A percentile compares a stretch with the other conserved stretches of the same genome.
Conservation (phyloP, 2,113 vertebrate species). For the Aptenodytes patagonicus region DNA sequence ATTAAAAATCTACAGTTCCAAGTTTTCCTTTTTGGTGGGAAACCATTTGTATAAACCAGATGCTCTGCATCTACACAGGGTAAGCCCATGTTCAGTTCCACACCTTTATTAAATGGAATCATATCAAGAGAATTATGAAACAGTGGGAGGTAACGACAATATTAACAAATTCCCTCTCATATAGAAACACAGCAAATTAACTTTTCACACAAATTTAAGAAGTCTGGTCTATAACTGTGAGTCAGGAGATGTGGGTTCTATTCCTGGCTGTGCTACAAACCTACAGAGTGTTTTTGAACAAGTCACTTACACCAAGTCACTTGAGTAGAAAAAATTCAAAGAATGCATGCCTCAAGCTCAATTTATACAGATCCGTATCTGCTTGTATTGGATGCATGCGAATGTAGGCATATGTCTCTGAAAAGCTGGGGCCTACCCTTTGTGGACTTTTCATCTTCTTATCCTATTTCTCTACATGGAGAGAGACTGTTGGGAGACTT, state of each 20-base stretch:
- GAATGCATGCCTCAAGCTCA: neutral
- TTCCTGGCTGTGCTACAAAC: constrained; percentile 42
- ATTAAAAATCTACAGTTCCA: constrained; percentile 70
- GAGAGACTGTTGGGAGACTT: neutral
- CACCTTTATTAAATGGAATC: constrained; percentile 38
- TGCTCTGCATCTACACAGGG: constrained; percentile 59
- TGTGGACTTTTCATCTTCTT: neutral
- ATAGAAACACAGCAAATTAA: constrained; percentile 15
- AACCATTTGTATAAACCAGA: constrained; percentile 70
- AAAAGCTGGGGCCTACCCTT: neutral
- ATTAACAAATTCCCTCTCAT: neutral
- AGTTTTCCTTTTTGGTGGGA: constrained; percentile 67
- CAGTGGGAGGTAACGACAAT: constrained; percentile 3
- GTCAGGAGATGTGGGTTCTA: constrained; percentile 45
- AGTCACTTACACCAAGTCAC: constrained; percentile 52
- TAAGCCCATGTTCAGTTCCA: constrained; percentile 24
- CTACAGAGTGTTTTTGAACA: constrained; percentile 45
- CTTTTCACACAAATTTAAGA: constrained; percentile 41
- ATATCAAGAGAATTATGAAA: constrained; percentile 2
- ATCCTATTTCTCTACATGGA: neutral
- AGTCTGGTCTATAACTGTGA: constrained; percentile 18
- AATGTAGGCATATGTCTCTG: neutral
- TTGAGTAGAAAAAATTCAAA: constrained; percentile 37
- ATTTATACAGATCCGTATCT: constrained; percentile 32
- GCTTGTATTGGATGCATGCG: neutral